A percentile compares a stretch with the other conserved stretches of the same genome.
Conservation (phyloP, 2,888 invertebrate species). For the Drosophila peninsularis region DNA sequence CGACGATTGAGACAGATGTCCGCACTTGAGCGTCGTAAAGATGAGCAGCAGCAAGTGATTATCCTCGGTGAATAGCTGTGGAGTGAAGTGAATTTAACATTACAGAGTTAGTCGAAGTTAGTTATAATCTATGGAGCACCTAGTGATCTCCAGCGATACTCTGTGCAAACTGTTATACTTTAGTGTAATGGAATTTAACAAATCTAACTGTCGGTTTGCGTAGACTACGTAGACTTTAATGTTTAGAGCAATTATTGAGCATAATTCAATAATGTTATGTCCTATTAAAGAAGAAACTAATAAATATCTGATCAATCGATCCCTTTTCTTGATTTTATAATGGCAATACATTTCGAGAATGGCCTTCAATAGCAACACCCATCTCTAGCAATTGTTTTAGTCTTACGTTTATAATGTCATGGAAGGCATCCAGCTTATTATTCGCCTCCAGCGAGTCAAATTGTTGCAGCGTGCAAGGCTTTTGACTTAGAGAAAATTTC, state of each 20-base stretch:
- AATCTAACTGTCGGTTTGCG: not conserved
- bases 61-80: slow-evolving; percentile 80
- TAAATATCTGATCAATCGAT: not conserved
- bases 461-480: slow-evolving; percentile 79
- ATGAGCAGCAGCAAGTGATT: slow-evolving; percentile 81
- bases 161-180: not conserved
- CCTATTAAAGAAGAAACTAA: no score
- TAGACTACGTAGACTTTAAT: not conserved
- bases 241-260: no score
- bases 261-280: no score
- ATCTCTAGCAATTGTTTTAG: not conserved
- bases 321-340: no score
- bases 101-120: not conserved
- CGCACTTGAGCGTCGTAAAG: slow-evolving; percentile 84
- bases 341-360: no score
- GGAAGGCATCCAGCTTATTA: slow-evolving; percentile 80
- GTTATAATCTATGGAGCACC: not conserved
- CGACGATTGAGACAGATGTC: slow-evolving; percentile 80
- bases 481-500: slow-evolving; percentile 80
- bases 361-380: no score
- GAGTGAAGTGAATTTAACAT: not conserved
- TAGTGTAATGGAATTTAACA: not conserved
- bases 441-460: slow-evolving; percentile 79
- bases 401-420: slow-evolving; percentile 78
- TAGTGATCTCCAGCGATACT: not conserved